Conservation (phyloP, 2,888 invertebrate species). For the Panzeria rudis region DNA sequence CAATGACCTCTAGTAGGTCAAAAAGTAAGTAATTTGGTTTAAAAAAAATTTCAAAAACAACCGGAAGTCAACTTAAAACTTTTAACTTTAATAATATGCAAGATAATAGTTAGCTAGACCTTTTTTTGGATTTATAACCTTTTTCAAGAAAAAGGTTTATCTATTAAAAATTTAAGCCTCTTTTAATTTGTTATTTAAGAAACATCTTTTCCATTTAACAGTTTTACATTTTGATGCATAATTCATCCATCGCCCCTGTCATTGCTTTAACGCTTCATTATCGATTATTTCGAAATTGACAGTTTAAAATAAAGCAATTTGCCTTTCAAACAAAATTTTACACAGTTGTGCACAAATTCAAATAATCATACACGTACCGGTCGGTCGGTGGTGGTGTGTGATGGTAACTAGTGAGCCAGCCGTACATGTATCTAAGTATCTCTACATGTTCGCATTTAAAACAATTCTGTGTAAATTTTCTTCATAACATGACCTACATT, state of each 20-base stretch:
- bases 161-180: background rate
- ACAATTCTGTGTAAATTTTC: slow-evolving; percentile 31
- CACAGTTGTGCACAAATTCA: slow-evolving; percentile 40
- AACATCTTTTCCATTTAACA: background rate
- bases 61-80: slow-evolving; percentile 36
- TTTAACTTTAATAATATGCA: slow-evolving; percentile 11
- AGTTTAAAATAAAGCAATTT: slow-evolving; percentile 43
- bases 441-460: background rate
- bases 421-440: background rate
- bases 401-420: background rate
- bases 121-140: background rate
- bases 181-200: background rate
- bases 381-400: background rate
- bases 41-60: background rate
- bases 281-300: slow-evolving; percentile 42
- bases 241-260: slow-evolving; percentile 29
- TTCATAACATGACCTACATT: slow-evolving; percentile 50
- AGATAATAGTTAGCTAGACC: background rate
- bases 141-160: slow-evolving; percentile 13
- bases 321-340: slow-evolving; percentile 34
- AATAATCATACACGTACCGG: background rate
- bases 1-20: slow-evolving; percentile 39
- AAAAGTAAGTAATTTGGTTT: slow-evolving; percentile 11
- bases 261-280: slow-evolving; percentile 3
- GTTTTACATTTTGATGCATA: slow-evolving; percentile 11